These are phyloP conservation scores for Monochamus alternatus DNA, from an alignment of 2,888 invertebrate species.

Conservation along the genomic window DNA sequence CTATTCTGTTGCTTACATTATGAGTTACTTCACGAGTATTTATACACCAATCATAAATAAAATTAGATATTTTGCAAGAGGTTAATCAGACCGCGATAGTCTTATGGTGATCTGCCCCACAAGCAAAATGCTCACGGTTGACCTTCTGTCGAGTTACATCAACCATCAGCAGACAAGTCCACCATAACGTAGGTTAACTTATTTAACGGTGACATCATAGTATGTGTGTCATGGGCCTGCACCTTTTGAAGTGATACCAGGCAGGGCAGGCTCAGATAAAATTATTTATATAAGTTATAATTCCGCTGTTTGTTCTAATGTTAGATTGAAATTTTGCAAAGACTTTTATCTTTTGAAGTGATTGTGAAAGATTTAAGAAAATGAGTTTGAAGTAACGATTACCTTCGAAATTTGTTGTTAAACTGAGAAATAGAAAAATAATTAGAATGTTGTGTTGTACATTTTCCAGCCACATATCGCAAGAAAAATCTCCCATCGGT, in stretches of 20 bases:
- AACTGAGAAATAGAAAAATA: too few species aligned
- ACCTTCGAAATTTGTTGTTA: too few species aligned
- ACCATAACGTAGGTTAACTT: constrained; percentile 32
- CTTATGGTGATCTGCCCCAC: neutral
- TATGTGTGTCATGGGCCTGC: constrained; percentile 46
- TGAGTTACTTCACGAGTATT: constrained; percentile 11
- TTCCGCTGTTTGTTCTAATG: too few species aligned
- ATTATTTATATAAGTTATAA: neutral
- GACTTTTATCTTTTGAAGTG: too few species aligned
- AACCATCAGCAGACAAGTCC: constrained; percentile 25
- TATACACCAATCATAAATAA: constrained; percentile 14
- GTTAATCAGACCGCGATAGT: constrained; percentile 1
- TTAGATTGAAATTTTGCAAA: too few species aligned
- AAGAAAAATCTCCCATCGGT: too few species aligned
- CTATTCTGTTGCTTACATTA: neutral
- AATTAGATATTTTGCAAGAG: constrained; percentile 21
- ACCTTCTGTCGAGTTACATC: constrained; percentile 30
- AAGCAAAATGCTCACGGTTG: constrained; percentile 9
- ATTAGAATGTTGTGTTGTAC: too few species aligned
- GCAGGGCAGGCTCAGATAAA: constrained; percentile 14
- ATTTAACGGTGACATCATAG: constrained; percentile 50
- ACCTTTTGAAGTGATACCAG: constrained; percentile 11
- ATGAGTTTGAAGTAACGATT: too few species aligned
- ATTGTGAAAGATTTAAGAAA: too few species aligned
- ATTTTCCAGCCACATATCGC: too few species aligned